phyloP scores from a whole-genome alignment of 2,888 invertebrate genomes.

The Mimumesa dahlbomi region DNA sequence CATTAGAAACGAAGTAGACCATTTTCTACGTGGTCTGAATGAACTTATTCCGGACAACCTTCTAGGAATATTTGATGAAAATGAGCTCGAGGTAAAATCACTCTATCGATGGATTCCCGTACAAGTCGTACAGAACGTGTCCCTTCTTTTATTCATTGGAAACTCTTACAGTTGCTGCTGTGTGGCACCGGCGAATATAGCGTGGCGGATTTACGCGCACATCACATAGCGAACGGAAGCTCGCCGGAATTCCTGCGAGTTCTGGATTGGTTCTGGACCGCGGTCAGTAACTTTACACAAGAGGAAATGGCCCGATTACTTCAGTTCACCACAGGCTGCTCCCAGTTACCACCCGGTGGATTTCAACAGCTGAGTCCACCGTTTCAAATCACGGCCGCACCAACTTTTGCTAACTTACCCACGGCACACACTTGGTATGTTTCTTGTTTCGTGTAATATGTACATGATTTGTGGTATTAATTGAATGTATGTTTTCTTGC shows the following conservation, averaged over 20 bases:
- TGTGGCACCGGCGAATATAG: constrained; percentile 97
- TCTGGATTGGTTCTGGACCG: constrained; percentile 95
- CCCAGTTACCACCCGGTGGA: constrained; percentile 94
- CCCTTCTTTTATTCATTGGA: too few species aligned
- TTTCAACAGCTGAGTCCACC: constrained; percentile 94
- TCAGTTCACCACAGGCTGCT: constrained; percentile 96
- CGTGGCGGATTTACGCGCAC: constrained; percentile 93
- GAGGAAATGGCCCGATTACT: constrained; percentile 95
- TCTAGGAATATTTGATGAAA: constrained; percentile 96
- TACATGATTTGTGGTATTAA: constrained; percentile 3
- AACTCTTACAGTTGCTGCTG: constrained; percentile 89
- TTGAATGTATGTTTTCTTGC: constrained; percentile 70
- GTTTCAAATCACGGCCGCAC: constrained; percentile 95
- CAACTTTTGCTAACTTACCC: constrained; percentile 94
- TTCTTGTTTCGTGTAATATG: too few species aligned
- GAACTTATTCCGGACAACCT: constrained; percentile 96
- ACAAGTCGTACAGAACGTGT: too few species aligned
- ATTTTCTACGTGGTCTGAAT: constrained; percentile 94
- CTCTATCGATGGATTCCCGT: background rate
- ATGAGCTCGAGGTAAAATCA: constrained; percentile 92
- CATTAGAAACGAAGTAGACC: constrained; percentile 91
- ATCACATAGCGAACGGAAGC: constrained; percentile 92
- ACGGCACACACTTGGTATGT: constrained; percentile 95
- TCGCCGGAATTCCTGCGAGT: constrained; percentile 91
- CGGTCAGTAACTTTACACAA: constrained; percentile 92